Conservation (phyloP, 1,140 invertebrate genomes). For the Chrysoperla carnea region DNA sequence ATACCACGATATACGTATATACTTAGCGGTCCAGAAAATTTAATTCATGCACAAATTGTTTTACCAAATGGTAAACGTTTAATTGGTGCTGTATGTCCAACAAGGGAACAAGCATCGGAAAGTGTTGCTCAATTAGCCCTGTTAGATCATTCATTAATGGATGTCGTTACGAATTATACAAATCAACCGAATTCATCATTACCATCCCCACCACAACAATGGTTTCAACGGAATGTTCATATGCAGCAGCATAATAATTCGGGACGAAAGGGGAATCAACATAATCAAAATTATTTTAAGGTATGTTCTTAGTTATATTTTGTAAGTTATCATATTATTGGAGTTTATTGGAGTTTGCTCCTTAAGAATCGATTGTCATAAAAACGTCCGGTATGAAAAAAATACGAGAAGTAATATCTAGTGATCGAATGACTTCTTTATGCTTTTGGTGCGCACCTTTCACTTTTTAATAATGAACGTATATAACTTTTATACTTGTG, state of each 20-base stretch:
- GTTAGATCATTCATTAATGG: neutral
- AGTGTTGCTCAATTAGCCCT: slow-evolving; percentile 23
- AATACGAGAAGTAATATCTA: neutral
- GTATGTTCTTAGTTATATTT: slow-evolving; percentile 11
- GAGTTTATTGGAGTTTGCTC: too few relatives aligned
- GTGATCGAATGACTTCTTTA: neutral
- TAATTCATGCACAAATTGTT: slow-evolving; percentile 19
- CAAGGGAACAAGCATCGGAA: slow-evolving; percentile 23
- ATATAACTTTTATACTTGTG: too few relatives aligned
- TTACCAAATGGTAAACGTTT: slow-evolving; percentile 20
- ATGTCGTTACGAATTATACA: neutral
- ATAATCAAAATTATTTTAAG: neutral
- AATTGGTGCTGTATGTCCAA: slow-evolving; percentile 16
- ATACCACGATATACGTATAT: slow-evolving; percentile 24
- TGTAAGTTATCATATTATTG: neutral
- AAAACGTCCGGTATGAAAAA: too few relatives aligned
- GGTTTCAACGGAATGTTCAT: neutral
- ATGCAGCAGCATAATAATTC: too few relatives aligned
- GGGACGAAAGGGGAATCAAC: neutral
- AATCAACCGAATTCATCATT: neutral
- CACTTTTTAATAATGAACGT: too few relatives aligned
- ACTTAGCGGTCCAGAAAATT: slow-evolving; percentile 12
- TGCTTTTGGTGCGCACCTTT: neutral
- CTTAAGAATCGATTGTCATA: too few relatives aligned
- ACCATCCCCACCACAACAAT: neutral